Evolutionary conservation across 2,797 vertebrate species (phyloP).

Genomic region (Trachops cirrhosus): DNA sequence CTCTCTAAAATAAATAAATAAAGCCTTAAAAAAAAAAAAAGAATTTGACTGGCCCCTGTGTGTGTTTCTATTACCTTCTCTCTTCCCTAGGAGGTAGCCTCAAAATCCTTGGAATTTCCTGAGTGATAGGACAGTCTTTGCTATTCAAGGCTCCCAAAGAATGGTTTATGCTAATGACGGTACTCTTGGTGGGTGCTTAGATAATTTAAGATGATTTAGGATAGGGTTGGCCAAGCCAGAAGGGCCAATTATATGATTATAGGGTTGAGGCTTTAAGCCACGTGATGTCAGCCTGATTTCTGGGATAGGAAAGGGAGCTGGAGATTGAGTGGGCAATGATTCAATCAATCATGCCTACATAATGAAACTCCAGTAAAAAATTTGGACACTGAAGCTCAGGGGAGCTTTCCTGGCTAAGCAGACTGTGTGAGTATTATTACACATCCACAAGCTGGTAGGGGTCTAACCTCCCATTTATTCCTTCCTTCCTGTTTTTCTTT

Average conservation of each 20-base stretch:
- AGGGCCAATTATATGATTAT: background rate
- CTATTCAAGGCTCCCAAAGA: background rate
- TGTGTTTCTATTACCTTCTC: background rate
- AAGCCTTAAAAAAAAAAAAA: background rate
- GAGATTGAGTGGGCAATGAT: constrained; percentile 12
- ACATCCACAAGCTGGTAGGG: background rate
- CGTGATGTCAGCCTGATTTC: background rate
- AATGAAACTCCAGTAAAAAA: background rate
- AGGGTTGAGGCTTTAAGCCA: background rate
- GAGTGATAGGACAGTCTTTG: background rate
- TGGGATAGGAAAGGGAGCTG: background rate
- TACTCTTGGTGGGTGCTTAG: background rate
- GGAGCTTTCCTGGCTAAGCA: background rate
- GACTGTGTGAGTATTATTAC: background rate
- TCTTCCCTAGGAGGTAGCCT: background rate
- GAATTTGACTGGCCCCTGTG: background rate
- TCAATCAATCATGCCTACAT: background rate
- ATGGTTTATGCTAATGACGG: constrained; percentile 10
- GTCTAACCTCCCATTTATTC: background rate
- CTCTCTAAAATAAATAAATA: no score
- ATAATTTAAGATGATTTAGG: constrained; percentile 31
- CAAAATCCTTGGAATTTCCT: constrained; percentile 27
- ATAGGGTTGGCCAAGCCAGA: background rate
- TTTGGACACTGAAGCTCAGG: background rate
- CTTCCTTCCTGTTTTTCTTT: background rate